Percentiles rank a stretch among this genome's conserved stretches.
These are phyloP conservation scores for Alouatta palliata DNA, from an alignment of 2,113 vertebrate genomes.

Conservation along the genomic window DNA sequence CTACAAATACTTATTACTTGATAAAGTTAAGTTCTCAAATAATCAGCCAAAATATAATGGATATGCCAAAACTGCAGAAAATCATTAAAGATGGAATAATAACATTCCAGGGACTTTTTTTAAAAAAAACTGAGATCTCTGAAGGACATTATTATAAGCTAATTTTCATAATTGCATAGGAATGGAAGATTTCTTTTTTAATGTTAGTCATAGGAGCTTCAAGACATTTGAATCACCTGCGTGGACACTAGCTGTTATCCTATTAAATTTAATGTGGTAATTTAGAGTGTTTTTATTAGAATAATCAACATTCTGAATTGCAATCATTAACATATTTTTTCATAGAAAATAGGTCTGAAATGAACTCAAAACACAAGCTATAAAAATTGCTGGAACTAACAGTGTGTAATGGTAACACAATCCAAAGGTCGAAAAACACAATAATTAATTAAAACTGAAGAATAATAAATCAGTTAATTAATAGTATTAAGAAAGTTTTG, in stretches of 20 bases:
- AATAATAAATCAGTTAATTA: constrained; percentile 47
- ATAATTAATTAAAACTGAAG: constrained; percentile 32
- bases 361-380: constrained; percentile 1
- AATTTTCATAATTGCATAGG: constrained; percentile 30
- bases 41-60: neutral
- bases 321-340: constrained; percentile 25
- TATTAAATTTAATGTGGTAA: constrained; percentile 9
- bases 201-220: constrained; percentile 1
- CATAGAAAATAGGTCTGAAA: constrained; percentile 11
- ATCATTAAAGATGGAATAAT: constrained; percentile 40
- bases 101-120: neutral
- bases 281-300: constrained; percentile 38
- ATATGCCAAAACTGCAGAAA: constrained; percentile 14
- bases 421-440: neutral
- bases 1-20: constrained; percentile 23
- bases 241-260: neutral
- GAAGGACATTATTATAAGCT: constrained; percentile 7
- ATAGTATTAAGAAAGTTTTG: constrained; percentile 40
- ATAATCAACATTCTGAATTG: constrained; percentile 48
- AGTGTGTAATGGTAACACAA: neutral
- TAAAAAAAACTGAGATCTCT: constrained; percentile 38
- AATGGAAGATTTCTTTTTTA: neutral
- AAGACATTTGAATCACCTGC: constrained; percentile 16
- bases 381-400: constrained; percentile 32
- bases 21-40: constrained; percentile 27